Conservation (phyloP, 2,888 invertebrate genomes). For the Cosmopolites sordidus region DNA sequence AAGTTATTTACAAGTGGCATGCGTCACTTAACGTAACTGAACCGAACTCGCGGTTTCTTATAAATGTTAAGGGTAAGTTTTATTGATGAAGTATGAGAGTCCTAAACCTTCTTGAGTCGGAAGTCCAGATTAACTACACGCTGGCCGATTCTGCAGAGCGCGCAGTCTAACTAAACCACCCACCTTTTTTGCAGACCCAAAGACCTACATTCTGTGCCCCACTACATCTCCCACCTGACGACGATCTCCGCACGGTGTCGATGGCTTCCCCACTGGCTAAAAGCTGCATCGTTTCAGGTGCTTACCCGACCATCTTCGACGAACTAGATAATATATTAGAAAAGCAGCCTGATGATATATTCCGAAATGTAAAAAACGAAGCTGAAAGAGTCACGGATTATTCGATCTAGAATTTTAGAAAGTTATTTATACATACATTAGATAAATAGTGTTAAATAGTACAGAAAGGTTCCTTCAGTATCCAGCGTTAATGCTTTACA, state of each 20-base stretch:
- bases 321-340: background rate
- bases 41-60: slow-evolving; percentile 11
- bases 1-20: too few species aligned
- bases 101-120: slow-evolving; percentile 37
- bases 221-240: slow-evolving; percentile 28
- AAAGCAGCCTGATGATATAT: background rate
- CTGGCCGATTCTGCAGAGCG: slow-evolving; percentile 40
- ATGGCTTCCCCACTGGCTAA: slow-evolving; percentile 6
- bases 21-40: slow-evolving; percentile 9
- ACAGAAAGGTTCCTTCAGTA: too few species aligned
- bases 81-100: background rate
- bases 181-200: slow-evolving; percentile 44
- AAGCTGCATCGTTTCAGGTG: background rate
- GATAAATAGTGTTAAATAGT: too few species aligned
- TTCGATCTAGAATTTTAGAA: too few species aligned
- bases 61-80: background rate
- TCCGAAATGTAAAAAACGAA: background rate
- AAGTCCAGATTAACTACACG: slow-evolving; percentile 39
- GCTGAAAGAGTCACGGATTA: too few species aligned
- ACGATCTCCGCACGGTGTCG: slow-evolving; percentile 5
- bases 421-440: too few species aligned
- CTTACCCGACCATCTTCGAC: background rate
- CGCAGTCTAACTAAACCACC: slow-evolving; percentile 46
- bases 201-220: slow-evolving; percentile 45
- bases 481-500: too few species aligned